These are phyloP conservation scores for Protomyctophum bolini DNA, from an alignment of 2,113 vertebrate species.

Conservation along the genomic window DNA sequence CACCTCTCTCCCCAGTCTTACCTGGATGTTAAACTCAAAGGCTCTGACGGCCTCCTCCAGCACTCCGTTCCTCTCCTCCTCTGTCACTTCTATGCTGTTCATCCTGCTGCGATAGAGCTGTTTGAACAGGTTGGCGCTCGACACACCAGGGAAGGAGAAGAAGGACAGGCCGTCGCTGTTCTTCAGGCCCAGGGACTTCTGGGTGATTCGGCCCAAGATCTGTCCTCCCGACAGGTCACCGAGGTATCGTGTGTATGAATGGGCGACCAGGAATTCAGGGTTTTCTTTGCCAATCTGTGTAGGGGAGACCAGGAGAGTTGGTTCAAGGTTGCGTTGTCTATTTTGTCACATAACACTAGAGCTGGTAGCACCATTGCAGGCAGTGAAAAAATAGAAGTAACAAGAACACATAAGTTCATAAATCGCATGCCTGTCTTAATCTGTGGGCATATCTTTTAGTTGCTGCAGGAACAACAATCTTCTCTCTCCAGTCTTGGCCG, in stretches of 20 bases:
- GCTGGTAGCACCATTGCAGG: neutral
- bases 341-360: too few species aligned
- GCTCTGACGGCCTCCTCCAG: slow-evolving; percentile 86
- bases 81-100: slow-evolving; percentile 88
- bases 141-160: slow-evolving; percentile 89
- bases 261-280: slow-evolving; percentile 89
- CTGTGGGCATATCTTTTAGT: slow-evolving; percentile 80
- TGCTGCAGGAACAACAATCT: slow-evolving; percentile 79
- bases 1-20: slow-evolving; percentile 14
- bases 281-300: slow-evolving; percentile 80
- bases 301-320: slow-evolving; percentile 13
- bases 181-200: slow-evolving; percentile 88
- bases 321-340: too few species aligned
- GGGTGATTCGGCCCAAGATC: slow-evolving; percentile 90
- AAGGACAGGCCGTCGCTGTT: slow-evolving; percentile 87
- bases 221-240: slow-evolving; percentile 96
- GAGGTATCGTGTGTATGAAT: slow-evolving; percentile 93
- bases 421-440: slow-evolving; percentile 67
- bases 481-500: slow-evolving; percentile 82
- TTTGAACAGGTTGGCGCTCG: slow-evolving; percentile 90
- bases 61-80: slow-evolving; percentile 74
- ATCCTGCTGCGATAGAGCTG: slow-evolving; percentile 94
- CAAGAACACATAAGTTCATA: neutral
- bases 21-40: slow-evolving; percentile 86
- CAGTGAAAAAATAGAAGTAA: neutral